Conservation (phyloP, 2,888 invertebrate species). For the Phlogophora meticulosa region DNA sequence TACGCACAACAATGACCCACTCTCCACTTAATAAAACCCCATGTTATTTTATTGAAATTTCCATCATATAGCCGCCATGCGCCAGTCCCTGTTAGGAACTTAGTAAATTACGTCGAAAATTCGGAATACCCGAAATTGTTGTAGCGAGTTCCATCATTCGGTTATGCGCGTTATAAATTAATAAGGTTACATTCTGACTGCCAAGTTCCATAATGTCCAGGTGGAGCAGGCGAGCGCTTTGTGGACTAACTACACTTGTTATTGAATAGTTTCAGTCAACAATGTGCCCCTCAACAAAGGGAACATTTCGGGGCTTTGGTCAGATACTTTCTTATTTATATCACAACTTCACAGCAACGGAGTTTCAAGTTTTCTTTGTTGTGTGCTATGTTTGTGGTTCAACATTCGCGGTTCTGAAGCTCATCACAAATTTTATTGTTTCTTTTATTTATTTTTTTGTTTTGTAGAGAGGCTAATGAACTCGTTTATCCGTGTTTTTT, state of each 20-base stretch:
- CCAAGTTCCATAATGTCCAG: conserved; percentile 60
- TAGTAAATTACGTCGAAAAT: conserved; percentile 55
- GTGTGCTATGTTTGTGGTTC: conserved; percentile 52
- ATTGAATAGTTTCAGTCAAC: conserved; percentile 77
- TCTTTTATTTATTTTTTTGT: conserved; percentile 35
- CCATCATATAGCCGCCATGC: conserved; percentile 34
- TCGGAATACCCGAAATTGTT: conserved; percentile 65
- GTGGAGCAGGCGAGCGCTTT: conserved; percentile 60
- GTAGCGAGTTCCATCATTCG: conserved; percentile 64
- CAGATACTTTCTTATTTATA: conserved; percentile 66
- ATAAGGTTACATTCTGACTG: conserved; percentile 73
- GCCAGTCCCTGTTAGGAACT: conserved; percentile 52
- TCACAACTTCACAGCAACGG: conserved; percentile 45
- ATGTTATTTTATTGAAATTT: conserved; percentile 54
- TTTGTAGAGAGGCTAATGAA: conserved; percentile 31
- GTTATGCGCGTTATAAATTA: conserved; percentile 76
- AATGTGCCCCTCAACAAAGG: conserved; percentile 71
- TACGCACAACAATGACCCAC: conserved; percentile 41
- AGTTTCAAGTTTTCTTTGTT: conserved; percentile 58
- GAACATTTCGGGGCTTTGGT: conserved; percentile 64
- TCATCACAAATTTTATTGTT: conserved; percentile 37
- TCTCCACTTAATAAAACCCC: conserved; percentile 47
- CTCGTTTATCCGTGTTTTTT: conserved; percentile 18
- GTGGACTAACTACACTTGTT: conserved; percentile 73
- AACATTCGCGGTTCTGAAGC: conserved; percentile 48